phyloP scores from a whole-genome alignment of 2,797 vertebrate genomes.

The Enoplosus armatus region DNA sequence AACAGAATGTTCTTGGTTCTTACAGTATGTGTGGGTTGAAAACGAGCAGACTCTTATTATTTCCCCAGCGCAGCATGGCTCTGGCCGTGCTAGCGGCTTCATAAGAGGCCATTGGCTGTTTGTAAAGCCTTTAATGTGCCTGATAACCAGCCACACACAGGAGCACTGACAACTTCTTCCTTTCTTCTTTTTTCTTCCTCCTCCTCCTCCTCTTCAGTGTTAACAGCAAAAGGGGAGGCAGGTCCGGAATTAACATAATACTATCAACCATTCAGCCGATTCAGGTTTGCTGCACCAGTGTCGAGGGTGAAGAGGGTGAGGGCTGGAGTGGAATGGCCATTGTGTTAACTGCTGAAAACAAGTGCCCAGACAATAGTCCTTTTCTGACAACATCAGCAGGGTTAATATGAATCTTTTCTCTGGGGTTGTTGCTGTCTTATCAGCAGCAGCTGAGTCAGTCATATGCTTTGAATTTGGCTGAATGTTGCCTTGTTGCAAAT shows the following conservation, averaged over 20 bases:
- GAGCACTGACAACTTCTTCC: slow-evolving; percentile 38
- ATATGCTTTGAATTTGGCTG: slow-evolving; percentile 57
- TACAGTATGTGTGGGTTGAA: slow-evolving; percentile 76
- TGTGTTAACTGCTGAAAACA: slow-evolving; percentile 54
- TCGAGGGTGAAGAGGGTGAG: slow-evolving; percentile 29
- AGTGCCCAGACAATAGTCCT: slow-evolving; percentile 51
- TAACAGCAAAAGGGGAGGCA: slow-evolving; percentile 44
- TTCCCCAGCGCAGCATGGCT: slow-evolving; percentile 56
- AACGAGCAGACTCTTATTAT: slow-evolving; percentile 68
- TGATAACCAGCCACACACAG: slow-evolving; percentile 54
- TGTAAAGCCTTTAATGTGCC: slow-evolving; percentile 61
- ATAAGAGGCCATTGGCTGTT: slow-evolving; percentile 68
- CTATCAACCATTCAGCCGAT: slow-evolving; percentile 32
- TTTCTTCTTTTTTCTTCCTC: slow-evolving; percentile 39
- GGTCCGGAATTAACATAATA: slow-evolving; percentile 44
- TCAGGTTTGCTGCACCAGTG: slow-evolving; percentile 40
- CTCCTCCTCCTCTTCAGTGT: slow-evolving; percentile 39
- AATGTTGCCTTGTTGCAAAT: slow-evolving; percentile 63
- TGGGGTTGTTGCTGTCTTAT: slow-evolving; percentile 49
- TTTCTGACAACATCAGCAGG: slow-evolving; percentile 53
- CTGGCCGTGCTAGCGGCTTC: slow-evolving; percentile 53
- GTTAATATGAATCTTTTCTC: slow-evolving; percentile 61
- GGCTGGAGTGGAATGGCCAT: slow-evolving; percentile 33
- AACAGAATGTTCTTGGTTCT: slow-evolving; percentile 67
- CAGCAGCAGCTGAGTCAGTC: slow-evolving; percentile 60